A percentile compares a stretch with the other conserved stretches of the same genome.
Evolutionary conservation across 2,888 invertebrate genomes (phyloP).

Genomic region (Apeira syringaria): DNA sequence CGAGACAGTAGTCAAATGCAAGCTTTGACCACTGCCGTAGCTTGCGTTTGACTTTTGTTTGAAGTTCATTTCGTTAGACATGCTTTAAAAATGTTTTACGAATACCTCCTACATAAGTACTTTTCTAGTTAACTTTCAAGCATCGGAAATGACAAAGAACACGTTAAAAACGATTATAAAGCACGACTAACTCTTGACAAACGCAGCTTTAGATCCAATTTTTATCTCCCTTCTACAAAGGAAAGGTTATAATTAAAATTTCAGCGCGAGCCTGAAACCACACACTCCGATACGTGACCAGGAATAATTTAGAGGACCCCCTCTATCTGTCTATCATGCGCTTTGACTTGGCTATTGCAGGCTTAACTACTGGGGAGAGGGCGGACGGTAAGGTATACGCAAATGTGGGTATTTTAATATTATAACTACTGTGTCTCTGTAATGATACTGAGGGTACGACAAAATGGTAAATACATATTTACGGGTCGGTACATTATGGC

Average conservation of each 20-base stretch:
- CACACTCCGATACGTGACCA: constrained; percentile 63
- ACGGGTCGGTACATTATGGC: too few relatives aligned
- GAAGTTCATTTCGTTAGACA: too few relatives aligned
- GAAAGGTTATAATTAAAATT: constrained; percentile 67
- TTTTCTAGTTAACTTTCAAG: too few relatives aligned
- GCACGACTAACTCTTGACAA: background rate
- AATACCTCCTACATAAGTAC: too few relatives aligned
- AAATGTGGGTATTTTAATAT: constrained; percentile 37
- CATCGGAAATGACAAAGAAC: background rate
- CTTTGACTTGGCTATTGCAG: constrained; percentile 60
- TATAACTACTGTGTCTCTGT: background rate
- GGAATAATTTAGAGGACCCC: constrained; percentile 73
- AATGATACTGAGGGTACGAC: too few relatives aligned
- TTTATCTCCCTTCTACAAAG: constrained; percentile 25
- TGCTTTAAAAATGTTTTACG: too few relatives aligned
- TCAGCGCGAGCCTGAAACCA: constrained; percentile 69
- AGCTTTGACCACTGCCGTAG: too few relatives aligned
- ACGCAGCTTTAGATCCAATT: constrained; percentile 31
- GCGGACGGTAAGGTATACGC: constrained; percentile 60
- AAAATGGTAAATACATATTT: too few relatives aligned
- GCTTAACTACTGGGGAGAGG: constrained; percentile 43
- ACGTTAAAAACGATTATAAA: background rate
- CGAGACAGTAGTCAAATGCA: too few relatives aligned
- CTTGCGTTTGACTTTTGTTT: too few relatives aligned
- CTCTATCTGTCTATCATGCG: constrained; percentile 53